Percentiles rank a stretch among this genome's conserved stretches.
These are phyloP conservation scores for Eleginops maclovinus DNA, from an alignment of 2,113 vertebrate species.

Conservation along the genomic window DNA sequence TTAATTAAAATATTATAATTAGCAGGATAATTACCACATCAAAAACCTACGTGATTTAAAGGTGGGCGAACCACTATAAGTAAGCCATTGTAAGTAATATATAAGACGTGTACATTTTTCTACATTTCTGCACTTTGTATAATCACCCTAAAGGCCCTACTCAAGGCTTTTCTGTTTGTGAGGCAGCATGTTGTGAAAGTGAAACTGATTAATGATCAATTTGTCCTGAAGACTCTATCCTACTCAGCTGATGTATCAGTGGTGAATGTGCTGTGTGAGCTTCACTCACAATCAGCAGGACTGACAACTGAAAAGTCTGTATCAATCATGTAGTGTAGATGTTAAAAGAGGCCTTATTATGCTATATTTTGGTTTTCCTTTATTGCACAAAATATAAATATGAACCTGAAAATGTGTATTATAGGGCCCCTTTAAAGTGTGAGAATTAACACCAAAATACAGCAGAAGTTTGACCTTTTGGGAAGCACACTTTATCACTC, in stretches of 20 bases:
- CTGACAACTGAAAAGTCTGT: not conserved
- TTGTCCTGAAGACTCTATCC: conserved; percentile 4
- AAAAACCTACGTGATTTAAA: not conserved
- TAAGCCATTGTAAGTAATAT: not conserved
- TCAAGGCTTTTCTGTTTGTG: conserved; percentile 28
- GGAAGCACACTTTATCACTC: not conserved
- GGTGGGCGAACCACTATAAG: not conserved
- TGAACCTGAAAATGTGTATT: no score
- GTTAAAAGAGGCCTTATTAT: not conserved
- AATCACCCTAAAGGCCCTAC: not conserved
- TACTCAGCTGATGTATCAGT: conserved; percentile 44
- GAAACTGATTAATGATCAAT: conserved; percentile 48
- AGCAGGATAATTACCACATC: conserved; percentile 7
- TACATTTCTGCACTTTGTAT: not conserved
- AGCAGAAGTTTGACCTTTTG: not conserved
- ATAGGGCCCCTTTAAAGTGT: no score
- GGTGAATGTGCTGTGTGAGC: conserved; percentile 49
- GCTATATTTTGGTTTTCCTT: no score
- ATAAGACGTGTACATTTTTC: not conserved
- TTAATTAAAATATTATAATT: conserved; percentile 10
- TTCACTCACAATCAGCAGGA: conserved; percentile 36
- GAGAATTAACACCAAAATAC: not conserved
- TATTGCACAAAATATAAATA: no score
- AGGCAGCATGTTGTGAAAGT: conserved; percentile 30
- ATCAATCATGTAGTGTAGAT: conserved; percentile 9